These are phyloP conservation scores for Chrysocyon brachyurus DNA, from an alignment of 2,797 vertebrate genomes.

Conservation along the genomic window DNA sequence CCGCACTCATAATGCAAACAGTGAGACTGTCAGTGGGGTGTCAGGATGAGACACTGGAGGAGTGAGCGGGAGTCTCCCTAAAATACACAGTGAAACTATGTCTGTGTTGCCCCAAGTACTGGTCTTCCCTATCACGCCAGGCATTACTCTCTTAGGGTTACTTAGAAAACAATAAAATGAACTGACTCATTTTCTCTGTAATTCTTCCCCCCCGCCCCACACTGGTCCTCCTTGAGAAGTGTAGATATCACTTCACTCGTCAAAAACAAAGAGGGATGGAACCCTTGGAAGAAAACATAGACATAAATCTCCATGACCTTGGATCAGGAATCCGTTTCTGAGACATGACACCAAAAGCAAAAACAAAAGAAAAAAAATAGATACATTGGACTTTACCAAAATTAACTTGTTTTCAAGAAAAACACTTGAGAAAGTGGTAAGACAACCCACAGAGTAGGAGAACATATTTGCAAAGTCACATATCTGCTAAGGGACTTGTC, in stretches of 20 bases:
- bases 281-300: background rate
- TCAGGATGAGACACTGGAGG: rapidly evolving
- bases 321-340: background rate
- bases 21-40: rapidly evolving
- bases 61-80: rapidly evolving
- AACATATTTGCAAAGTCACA: background rate
- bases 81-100: rapidly evolving
- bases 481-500: background rate
- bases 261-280: background rate
- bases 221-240: background rate
- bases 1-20: rapidly evolving
- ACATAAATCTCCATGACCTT: background rate
- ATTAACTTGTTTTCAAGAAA: background rate
- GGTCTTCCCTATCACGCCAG: rapidly evolving
- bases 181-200: background rate
- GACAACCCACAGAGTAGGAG: background rate
- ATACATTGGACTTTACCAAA: background rate
- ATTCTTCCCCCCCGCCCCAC: background rate
- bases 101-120: rapidly evolving
- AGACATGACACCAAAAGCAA: background rate
- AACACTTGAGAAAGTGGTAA: background rate
- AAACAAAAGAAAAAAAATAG: background rate
- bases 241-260: background rate
- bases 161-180: background rate
- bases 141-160: background rate